These are phyloP conservation scores for Enteromius afrohamiltoni DNA, from an alignment of 2,797 vertebrate species.

Conservation along the genomic window DNA sequence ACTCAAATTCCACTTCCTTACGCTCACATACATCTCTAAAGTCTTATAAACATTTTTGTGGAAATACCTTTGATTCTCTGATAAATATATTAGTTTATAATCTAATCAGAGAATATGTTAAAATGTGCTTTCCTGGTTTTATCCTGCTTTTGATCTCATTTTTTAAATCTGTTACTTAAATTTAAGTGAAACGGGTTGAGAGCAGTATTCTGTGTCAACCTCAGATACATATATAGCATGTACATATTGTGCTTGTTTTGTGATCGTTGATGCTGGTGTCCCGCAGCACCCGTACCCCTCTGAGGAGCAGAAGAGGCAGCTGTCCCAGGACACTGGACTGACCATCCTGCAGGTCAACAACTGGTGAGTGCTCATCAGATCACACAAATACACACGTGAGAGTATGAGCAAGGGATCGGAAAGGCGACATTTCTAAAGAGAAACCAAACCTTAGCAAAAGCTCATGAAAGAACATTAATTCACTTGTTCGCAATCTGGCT, in stretches of 20 bases:
- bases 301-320: slow-evolving; percentile 97
- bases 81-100: background rate
- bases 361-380: slow-evolving; percentile 80
- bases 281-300: slow-evolving; percentile 92
- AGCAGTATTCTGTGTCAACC: too few relatives aligned
- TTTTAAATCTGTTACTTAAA: background rate
- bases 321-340: slow-evolving; percentile 94
- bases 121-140: background rate
- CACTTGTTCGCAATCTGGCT: background rate
- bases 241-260: background rate
- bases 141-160: background rate
- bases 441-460: background rate
- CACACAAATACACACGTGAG: background rate
- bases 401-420: background rate
- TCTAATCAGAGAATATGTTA: background rate
- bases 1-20: background rate
- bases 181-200: too few relatives aligned
- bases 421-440: background rate
- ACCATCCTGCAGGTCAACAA: slow-evolving; percentile 98
- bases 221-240: background rate
- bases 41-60: background rate
- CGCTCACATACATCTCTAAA: background rate
- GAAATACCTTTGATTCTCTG: background rate
- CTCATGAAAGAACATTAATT: background rate
- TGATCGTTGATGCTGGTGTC: background rate